Conservation (phyloP, 2,797 vertebrate genomes). For the Iguana delicatissima region DNA sequence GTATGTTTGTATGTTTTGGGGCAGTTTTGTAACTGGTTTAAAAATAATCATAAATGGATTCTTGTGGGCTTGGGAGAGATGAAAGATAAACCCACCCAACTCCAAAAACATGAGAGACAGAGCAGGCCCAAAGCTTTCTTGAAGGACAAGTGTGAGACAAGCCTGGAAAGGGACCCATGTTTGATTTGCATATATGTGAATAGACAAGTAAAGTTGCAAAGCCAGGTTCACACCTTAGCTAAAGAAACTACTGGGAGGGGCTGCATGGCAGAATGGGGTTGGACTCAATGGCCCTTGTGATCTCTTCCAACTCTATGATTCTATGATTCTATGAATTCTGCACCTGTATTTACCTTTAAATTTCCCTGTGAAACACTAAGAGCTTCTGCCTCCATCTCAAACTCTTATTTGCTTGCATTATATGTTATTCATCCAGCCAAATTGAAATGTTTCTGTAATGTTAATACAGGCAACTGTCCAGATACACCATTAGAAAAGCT, state of each 20-base stretch:
- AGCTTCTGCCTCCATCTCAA: neutral
- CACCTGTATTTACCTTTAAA: neutral
- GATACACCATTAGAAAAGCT: neutral
- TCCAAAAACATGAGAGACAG: neutral
- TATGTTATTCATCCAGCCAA: neutral
- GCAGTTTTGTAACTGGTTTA: neutral
- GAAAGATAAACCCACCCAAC: neutral
- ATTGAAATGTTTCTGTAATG: neutral
- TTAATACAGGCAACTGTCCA: neutral
- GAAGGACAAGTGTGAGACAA: neutral
- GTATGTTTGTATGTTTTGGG: no score
- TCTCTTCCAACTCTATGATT: no score
- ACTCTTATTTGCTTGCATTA: neutral
- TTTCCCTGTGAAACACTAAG: neutral
- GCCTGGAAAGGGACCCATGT: neutral
- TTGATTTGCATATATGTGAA: neutral
- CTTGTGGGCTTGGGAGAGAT: neutral
- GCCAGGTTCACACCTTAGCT: neutral
- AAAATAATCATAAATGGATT: neutral
- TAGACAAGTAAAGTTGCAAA: no score
- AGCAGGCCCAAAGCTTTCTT: neutral
- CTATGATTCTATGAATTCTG: neutral
- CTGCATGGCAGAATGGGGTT: no score
- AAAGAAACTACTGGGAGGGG: neutral
- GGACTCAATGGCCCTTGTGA: no score